Evolutionary conservation across 2,888 invertebrate genomes (phyloP).

Genomic region (Hydrotaea diabolus): DNA sequence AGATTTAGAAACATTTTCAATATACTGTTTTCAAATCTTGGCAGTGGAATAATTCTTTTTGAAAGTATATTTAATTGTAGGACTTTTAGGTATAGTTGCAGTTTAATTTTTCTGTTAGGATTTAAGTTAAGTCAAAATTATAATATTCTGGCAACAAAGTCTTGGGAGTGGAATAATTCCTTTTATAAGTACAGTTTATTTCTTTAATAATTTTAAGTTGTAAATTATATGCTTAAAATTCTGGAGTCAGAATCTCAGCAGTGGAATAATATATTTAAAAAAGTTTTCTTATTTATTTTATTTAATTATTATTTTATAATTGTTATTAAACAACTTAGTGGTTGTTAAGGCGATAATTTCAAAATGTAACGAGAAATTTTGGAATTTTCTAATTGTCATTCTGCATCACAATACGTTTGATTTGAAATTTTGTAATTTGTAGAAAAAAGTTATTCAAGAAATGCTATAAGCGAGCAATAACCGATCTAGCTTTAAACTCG

Average conservation of each 20-base stretch:
- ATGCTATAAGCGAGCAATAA: too few species aligned
- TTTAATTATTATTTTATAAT: neutral
- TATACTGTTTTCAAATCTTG: constrained; percentile 5
- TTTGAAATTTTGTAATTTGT: too few species aligned
- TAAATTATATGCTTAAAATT: too few species aligned
- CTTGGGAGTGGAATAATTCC: constrained; percentile 3
- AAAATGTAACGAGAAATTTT: too few species aligned
- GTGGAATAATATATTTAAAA: constrained; percentile 13
- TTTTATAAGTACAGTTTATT: neutral
- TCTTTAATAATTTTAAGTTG: too few species aligned
- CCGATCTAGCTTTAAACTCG: too few species aligned
- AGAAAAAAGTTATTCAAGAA: too few species aligned
- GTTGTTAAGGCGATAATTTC: too few species aligned
- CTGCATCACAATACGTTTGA: too few species aligned
- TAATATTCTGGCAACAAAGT: neutral
- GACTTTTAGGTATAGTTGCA: neutral
- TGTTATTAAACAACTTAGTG: too few species aligned
- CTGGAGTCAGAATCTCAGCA: neutral
- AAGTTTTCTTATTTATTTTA: neutral
- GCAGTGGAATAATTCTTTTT: constrained; percentile 8
- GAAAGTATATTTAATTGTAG: neutral
- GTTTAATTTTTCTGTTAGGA: neutral
- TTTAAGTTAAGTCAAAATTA: neutral
- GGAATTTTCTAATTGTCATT: too few species aligned
- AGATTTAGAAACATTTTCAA: neutral